These are phyloP conservation scores for Atrichornis clamosus DNA, from an alignment of 2,113 vertebrate genomes.

Conservation along the genomic window DNA sequence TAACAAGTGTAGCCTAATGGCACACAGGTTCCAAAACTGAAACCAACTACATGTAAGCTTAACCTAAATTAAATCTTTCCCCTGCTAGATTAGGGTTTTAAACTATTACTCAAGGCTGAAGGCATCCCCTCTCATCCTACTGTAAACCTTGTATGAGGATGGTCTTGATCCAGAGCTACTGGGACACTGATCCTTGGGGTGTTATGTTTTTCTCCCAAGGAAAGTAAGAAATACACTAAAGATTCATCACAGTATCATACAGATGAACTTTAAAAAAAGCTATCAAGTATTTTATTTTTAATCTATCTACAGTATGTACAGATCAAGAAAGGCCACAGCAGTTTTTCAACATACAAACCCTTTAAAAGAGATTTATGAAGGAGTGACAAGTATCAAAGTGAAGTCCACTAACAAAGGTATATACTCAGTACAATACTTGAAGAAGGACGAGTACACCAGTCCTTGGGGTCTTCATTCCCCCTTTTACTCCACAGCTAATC, in stretches of 20 bases:
- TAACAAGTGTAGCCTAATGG: neutral
- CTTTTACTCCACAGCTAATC: neutral
- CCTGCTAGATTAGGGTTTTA: neutral
- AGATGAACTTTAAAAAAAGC: constrained; percentile 72
- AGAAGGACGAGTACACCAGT: neutral
- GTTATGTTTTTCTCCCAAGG: neutral
- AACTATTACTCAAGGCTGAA: neutral
- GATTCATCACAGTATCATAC: neutral
- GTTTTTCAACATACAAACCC: constrained; percentile 81
- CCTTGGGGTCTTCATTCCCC: neutral
- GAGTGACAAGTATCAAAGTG: constrained; percentile 72
- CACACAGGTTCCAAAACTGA: neutral
- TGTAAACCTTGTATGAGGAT: accelerated
- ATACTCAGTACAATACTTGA: constrained; percentile 64
- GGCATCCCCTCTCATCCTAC: neutral
- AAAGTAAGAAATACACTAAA: neutral
- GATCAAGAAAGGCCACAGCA: constrained; percentile 83
- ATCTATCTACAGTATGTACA: constrained; percentile 85
- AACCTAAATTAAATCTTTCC: neutral
- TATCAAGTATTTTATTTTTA: constrained; percentile 78
- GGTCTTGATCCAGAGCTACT: neutral
- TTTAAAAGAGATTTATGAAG: constrained; percentile 75
- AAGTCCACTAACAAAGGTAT: constrained; percentile 68
- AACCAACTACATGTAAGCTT: neutral
- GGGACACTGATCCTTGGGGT: accelerated